phyloP scores from a whole-genome alignment of 1,140 invertebrate species.

The Tetraneura akinire region DNA sequence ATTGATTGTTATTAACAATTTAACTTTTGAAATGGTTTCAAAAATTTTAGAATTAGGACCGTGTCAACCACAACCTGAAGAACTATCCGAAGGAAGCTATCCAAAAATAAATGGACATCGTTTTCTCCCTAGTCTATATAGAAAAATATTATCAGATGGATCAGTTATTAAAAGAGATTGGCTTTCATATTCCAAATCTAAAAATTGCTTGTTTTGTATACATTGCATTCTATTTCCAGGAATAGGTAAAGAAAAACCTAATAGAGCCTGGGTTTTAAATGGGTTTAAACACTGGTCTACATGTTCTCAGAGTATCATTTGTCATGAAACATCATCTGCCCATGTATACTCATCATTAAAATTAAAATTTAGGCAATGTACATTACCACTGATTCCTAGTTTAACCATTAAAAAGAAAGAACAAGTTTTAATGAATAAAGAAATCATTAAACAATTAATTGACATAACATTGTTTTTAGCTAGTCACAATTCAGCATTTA shows the following conservation, averaged over 20 bases:
- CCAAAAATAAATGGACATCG: neutral
- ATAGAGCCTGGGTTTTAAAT: neutral
- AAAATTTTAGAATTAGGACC: neutral
- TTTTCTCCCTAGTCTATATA: neutral
- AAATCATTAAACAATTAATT: neutral
- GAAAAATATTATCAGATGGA: neutral
- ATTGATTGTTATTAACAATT: neutral
- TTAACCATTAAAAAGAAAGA: neutral
- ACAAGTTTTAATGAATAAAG: neutral
- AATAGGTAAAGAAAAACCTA: neutral
- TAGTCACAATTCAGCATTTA: neutral
- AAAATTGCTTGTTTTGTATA: neutral
- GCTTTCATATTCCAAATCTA: conserved; percentile 1
- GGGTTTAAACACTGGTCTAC: neutral
- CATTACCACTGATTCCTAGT: neutral
- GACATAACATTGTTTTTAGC: neutral
- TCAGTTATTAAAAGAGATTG: conserved; percentile 8
- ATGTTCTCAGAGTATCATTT: neutral
- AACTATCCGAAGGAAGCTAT: neutral
- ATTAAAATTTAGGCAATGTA: neutral
- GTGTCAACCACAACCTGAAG: neutral
- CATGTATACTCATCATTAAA: conserved; percentile 5
- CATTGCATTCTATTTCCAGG: neutral
- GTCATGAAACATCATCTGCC: neutral
- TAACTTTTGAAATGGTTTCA: neutral